Base-by-base conservation (phyloP, 2,888 invertebrate genomes). In the Meteorus colon region DNA sequence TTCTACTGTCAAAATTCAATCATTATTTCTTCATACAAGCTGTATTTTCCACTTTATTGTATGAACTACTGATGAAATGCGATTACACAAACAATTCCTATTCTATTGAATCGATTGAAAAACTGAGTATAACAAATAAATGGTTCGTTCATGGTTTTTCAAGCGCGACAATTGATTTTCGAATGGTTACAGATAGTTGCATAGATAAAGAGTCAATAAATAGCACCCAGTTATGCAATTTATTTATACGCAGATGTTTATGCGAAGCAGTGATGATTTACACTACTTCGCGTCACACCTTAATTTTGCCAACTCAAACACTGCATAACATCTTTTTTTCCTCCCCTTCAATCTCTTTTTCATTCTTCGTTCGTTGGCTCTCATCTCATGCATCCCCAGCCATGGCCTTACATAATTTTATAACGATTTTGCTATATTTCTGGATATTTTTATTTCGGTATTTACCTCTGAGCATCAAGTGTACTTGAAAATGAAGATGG, bases 91-190 rank as follows among this genome's bases (percentile, higher is more conserved):
- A 1, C 12, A 41, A 12, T 48, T 48, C 14, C n/a, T n/a, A 48
- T 48, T 48, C 16, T n/a, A n/a, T 16, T n/a, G 16, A 6, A n/a
- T 16, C 48, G 6, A 16, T 48, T 16, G 0, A 41, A 8, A 14
- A 48, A 48, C 4, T 48, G 3, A 48, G 14, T n/a, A n/a, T n/a
- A 48, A 16, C 6, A 24, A 19, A 55, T 19, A 55, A 55, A 24
- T 55, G n/a, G 2, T 4, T 55, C n/a, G 8, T 55, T 55, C 55
- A 19, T 55, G 55, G n/a, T 19, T 55, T 55, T 24, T 24, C 55
- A 55, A 55, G 19, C 55, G 55, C 55, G 55, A 55, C 55, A 55
- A 55, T 55, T 55, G 55, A 55, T 55, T 19, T 55, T 55, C 19
- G 4, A 55, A 55, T 55, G 19, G 55, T 55, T 19, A 8, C 24